Evolutionary conservation across 2,113 vertebrate genomes (phyloP), one percentile per base, ranked within the genome.

Genomic region (Muntiacus muntjak): DNA sequence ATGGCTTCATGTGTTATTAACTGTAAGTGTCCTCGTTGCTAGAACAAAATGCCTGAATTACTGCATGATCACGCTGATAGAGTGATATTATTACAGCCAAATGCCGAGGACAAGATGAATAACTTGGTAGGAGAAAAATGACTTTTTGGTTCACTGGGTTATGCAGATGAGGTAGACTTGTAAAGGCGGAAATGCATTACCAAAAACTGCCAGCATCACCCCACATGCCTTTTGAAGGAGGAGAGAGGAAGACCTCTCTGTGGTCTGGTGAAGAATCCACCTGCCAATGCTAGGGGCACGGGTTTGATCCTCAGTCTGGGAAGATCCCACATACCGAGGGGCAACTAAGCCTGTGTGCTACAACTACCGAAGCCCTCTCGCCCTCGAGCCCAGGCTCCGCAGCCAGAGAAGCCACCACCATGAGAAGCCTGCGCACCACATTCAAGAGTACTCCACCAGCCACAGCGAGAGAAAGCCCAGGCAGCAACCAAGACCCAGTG

Each of bases 1-100:
- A 98, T 78, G 54, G 89, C 91, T 98, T 98, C 97, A 97, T 95
- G 95, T 97, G 97, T 97, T 98, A 98, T 98, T 98, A 98, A 95
- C 95, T 97, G 1, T 95, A 93, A 96, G 93, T 96, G 94, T 97
- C 89, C 89, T 98, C 71, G 1, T 7, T 92, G 93, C 91, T 94
- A 89, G 93, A 97, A 94, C 92, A 94, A 95, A 97, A 97, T 21
- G 87, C 83, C 91, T 9, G 43, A 92, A 94, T 95, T 94, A 96
- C 64, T 17, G 54, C n/a, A 60, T 28, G 94, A 52, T 86, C 87
- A 36, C 3, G 47, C 82, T 74, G 71, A 97, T 47, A 47, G 90
- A 93, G 78, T 26, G 85, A 64, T 78, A 58, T 83, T 74, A 95
- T 15, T 10, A n/a, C 23, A 57, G 89, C 79, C 94, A 89, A 94